These are phyloP conservation scores for Achlya flavicornis DNA, from an alignment of 2,888 invertebrate species.

Conservation along the genomic window DNA sequence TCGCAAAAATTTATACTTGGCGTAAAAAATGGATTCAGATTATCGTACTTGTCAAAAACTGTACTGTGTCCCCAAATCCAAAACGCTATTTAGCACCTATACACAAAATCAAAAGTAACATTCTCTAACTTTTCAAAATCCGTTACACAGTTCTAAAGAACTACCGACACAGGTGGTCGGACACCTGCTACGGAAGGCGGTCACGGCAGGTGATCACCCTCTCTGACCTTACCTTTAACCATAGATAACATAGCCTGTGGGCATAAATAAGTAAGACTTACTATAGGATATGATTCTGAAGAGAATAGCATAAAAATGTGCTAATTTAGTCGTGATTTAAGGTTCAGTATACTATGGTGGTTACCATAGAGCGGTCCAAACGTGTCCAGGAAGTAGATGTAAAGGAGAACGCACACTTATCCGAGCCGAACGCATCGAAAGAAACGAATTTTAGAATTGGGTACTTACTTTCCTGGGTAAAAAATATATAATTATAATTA, in stretches of 20 bases:
- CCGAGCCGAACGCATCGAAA: no score
- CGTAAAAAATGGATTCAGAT: background rate
- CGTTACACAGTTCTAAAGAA: constrained; percentile 23
- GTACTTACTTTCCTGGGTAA: no score
- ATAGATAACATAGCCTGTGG: background rate
- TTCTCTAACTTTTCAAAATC: constrained; percentile 8
- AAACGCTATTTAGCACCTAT: constrained; percentile 4
- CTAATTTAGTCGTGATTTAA: background rate
- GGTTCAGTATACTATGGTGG: no score
- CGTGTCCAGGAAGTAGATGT: no score
- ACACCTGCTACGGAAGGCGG: constrained; percentile 49
- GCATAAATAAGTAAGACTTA: background rate
- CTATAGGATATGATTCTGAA: background rate
- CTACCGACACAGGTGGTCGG: constrained; percentile 53
- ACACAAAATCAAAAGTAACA: background rate
- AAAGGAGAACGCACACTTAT: no score
- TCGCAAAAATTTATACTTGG: no score
- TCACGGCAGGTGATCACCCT: constrained; percentile 71
- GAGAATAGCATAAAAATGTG: background rate
- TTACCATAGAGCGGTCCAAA: no score
- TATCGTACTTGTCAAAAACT: background rate
- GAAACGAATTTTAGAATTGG: no score
- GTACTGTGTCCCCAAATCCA: background rate
- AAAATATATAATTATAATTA: no score
- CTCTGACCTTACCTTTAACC: constrained; percentile 7